phyloP scores from a whole-genome alignment of 1,140 invertebrate genomes.

The Aphelenchoides besseyi region DNA sequence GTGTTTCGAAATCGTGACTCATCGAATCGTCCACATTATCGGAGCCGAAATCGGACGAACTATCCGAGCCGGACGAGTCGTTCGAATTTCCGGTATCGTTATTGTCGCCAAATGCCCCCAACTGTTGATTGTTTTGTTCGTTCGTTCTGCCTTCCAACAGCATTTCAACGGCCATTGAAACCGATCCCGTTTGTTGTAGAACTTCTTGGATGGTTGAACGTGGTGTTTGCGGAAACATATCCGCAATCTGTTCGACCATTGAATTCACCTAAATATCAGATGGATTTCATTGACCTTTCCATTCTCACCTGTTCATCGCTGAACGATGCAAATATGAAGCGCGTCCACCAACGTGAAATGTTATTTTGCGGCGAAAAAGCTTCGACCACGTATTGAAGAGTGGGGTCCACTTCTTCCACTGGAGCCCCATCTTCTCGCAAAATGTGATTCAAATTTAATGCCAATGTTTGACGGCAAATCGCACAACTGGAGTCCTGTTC shows the following conservation, averaged over 20 bases:
- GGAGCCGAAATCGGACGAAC: neutral
- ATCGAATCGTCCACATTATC: slow-evolving; percentile 7
- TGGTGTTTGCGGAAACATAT: slow-evolving; percentile 44
- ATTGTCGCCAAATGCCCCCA: neutral
- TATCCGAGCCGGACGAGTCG: neutral
- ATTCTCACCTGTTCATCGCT: slow-evolving; percentile 38
- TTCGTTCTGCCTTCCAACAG: slow-evolving; percentile 23
- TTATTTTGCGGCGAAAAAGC: slow-evolving; percentile 47
- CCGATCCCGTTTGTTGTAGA: slow-evolving; percentile 6
- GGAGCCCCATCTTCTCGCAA: slow-evolving; percentile 18
- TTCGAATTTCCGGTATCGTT: neutral
- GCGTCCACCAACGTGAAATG: slow-evolving; percentile 27
- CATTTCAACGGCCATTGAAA: slow-evolving; percentile 23
- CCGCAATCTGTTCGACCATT: slow-evolving; percentile 41
- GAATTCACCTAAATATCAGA: slow-evolving; percentile 28
- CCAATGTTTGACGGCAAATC: slow-evolving; percentile 41
- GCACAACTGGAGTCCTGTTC: slow-evolving; percentile 51
- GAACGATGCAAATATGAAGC: slow-evolving; percentile 44
- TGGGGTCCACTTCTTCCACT: slow-evolving; percentile 38
- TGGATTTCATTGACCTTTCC: too few species aligned
- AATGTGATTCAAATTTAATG: slow-evolving; percentile 40
- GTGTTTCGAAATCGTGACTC: neutral
- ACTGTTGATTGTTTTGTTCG: neutral
- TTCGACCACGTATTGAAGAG: slow-evolving; percentile 38
- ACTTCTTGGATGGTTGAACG: slow-evolving; percentile 31